Evolutionary conservation across 2,888 invertebrate species (phyloP).

Genomic region (Leptopilina syphax): DNA sequence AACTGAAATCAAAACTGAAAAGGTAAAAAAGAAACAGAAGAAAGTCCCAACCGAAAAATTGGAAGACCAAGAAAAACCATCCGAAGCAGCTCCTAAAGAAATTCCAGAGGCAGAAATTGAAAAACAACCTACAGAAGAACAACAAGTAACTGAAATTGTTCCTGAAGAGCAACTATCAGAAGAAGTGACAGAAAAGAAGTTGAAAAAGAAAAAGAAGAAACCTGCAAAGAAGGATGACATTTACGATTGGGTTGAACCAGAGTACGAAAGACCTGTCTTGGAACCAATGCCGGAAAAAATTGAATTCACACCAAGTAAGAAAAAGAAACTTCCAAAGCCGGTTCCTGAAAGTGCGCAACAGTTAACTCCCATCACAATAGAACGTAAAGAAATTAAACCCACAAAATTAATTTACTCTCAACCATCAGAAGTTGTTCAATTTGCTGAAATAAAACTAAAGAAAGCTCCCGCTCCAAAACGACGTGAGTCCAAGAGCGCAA

Average conservation of each 20-base stretch:
- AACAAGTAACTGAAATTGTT: constrained; percentile 32
- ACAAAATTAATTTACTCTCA: constrained; percentile 81
- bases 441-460: constrained; percentile 84
- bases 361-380: constrained; percentile 79
- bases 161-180: constrained; percentile 40
- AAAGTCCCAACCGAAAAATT: constrained; percentile 62
- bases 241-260: constrained; percentile 72
- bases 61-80: background rate
- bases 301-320: constrained; percentile 68
- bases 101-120: background rate
- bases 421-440: constrained; percentile 79
- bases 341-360: constrained; percentile 61
- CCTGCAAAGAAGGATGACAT: constrained; percentile 61
- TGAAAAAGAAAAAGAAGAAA: constrained; percentile 61
- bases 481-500: constrained; percentile 72
- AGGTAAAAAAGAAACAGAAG: constrained; percentile 50
- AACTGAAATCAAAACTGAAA: no score
- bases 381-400: constrained; percentile 80
- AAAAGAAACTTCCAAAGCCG: constrained; percentile 62
- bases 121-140: background rate
- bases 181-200: constrained; percentile 43
- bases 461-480: constrained; percentile 79
- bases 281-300: constrained; percentile 75
- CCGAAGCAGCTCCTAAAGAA: constrained; percentile 44
- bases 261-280: constrained; percentile 72